Conservation (phyloP, 2,113 vertebrate genomes). For the Saguinus imperator region DNA sequence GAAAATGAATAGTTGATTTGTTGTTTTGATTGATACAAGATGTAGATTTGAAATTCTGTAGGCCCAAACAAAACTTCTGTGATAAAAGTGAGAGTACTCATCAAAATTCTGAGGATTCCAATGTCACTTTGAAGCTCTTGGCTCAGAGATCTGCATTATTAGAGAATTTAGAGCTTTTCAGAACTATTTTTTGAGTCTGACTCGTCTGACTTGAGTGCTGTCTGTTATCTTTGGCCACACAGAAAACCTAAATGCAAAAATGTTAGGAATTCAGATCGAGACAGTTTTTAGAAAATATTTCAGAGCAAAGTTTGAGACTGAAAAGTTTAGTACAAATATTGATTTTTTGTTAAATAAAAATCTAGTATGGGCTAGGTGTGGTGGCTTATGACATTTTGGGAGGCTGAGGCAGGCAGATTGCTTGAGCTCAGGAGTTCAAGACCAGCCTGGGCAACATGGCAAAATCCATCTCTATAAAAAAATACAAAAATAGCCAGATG, state of each 20-base stretch:
- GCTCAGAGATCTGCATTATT: background rate
- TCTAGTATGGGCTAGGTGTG: background rate
- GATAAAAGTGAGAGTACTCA: background rate
- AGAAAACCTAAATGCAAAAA: constrained; percentile 14
- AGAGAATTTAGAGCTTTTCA: background rate
- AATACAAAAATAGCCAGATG: too few species aligned
- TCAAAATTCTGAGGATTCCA: constrained; percentile 19
- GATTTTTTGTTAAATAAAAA: background rate
- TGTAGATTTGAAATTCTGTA: background rate
- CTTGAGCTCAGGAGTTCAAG: too few species aligned
- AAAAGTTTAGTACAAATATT: background rate
- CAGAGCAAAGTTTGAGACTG: background rate
- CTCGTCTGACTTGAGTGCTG: background rate
- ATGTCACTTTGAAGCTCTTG: background rate
- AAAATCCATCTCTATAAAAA: too few species aligned
- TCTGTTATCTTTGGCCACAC: background rate
- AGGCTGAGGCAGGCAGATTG: too few species aligned
- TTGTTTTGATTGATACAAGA: background rate
- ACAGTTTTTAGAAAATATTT: background rate
- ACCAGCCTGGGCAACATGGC: too few species aligned
- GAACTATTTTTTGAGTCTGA: background rate
- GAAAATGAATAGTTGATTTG: background rate
- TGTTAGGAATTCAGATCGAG: background rate
- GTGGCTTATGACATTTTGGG: too few species aligned
- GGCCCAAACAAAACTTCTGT: background rate